Base-by-base conservation (phyloP, 2,113 vertebrate genomes). In the Oceanodroma tethys region DNA sequence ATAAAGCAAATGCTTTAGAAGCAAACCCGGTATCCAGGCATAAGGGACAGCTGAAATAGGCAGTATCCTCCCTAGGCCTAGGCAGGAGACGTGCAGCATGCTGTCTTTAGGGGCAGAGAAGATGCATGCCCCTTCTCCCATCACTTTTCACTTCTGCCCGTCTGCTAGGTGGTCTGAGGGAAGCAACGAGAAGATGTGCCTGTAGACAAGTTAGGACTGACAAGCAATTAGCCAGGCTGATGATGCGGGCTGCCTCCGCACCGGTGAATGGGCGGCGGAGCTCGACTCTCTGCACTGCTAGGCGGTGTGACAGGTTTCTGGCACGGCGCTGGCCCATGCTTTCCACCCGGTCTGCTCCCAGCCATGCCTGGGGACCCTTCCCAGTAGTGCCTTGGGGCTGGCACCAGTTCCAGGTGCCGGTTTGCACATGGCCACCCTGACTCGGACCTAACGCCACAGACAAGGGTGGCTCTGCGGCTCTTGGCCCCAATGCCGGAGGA, bases 361-460 rank as follows among this genome's bases (percentile, higher is more conserved):
- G 40, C 6, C 12, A 17, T 21, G 20, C 27, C 26, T 48, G 32
- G 22, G 20, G 6, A 48, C 48, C 10, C 0, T 22, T 62, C 26
- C 91, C 36, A 20, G 43, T 13, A 25, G 11, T 1, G 4, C 16
- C 25, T 3, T 23, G 34, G 55, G 14, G 22, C 23, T 2, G 1
- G 17, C n/a, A 65, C 8, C 17, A 48, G 12, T 30, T 72, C 26
- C 53, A 66, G 43, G 23, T 36, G 25, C 26, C 18, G 15, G 12
- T 83, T 86, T 73, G 48, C 43, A 29, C 6, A 0, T 30, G 34
- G 18, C 14, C 47, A 47, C 32, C 9, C 16, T 25, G 26, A 29
- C 45, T 52, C 1, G 0, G 12, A 60, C 29, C 7, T 34, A 30
- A 38, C 0, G 0, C 10, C 27, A 36, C 1, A 5, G 34, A 23